Percentiles rank a stretch among this genome's conserved stretches.
Evolutionary conservation across 92 coral and sea anemone species (phyloP).

Genomic region (Zoanthus sansibaricus): DNA sequence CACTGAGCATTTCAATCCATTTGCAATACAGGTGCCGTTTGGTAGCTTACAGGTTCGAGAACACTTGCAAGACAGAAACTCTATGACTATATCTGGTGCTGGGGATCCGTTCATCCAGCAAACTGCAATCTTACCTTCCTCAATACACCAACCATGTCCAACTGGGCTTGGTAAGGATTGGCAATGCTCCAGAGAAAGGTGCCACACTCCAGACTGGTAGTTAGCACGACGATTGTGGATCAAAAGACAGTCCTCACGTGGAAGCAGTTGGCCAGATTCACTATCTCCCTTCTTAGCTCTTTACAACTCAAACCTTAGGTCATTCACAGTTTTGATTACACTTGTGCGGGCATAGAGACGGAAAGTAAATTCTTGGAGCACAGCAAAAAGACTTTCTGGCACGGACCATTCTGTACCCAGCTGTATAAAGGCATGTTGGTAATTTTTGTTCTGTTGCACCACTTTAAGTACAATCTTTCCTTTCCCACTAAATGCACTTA

Average conservation of each 20-base stretch:
- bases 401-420: conserved; percentile 59
- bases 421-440: conserved; percentile 18
- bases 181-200: conserved; percentile 41
- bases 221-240: conserved; percentile 58
- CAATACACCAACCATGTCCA: conserved; percentile 61
- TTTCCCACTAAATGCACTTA: conserved; percentile 60
- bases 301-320: conserved; percentile 56
- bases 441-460: conserved; percentile 38
- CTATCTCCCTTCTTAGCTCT: conserved; percentile 66
- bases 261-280: conserved; percentile 69
- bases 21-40: conserved; percentile 57
- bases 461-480: conserved; percentile 63
- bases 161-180: conserved; percentile 60
- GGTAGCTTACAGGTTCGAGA: conserved; percentile 50
- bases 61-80: no score
- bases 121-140: conserved; percentile 57
- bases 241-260: conserved; percentile 54
- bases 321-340: conserved; percentile 44
- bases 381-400: conserved; percentile 39
- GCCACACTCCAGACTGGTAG: conserved; percentile 62
- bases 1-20: conserved; percentile 53
- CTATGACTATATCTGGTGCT: conserved; percentile 50
- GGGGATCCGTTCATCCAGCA: no score
- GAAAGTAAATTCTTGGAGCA: conserved; percentile 57
- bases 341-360: conserved; percentile 52